phyloP scores from a whole-genome alignment of 2,113 vertebrate genomes.

The Platysteira castanea region DNA sequence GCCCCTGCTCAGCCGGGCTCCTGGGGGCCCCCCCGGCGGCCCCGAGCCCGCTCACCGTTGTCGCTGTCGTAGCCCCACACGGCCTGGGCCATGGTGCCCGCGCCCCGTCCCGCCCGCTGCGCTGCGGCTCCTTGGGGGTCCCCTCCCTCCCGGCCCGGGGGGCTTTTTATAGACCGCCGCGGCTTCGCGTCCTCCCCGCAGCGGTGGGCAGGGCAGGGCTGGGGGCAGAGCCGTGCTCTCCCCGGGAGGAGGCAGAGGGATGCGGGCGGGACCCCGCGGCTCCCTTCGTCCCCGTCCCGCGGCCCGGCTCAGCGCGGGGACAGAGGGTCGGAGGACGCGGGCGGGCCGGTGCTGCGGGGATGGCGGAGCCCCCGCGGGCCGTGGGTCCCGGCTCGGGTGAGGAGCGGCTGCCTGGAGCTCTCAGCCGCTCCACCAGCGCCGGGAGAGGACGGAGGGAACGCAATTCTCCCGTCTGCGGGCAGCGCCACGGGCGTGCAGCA shows the following conservation, averaged over 20 bases:
- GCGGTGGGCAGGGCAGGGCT: background rate
- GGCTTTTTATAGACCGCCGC: conserved; percentile 58
- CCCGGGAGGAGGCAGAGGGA: background rate
- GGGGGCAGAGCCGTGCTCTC: background rate
- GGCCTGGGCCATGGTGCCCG: conserved; percentile 37
- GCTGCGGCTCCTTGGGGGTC: fast-evolving
- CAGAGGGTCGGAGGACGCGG: background rate
- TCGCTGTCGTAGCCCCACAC: conserved; percentile 76
- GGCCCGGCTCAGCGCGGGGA: background rate
- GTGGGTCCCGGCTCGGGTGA: fast-evolving
- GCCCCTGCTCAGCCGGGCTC: background rate
- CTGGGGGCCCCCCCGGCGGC: fast-evolving
- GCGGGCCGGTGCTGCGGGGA: background rate
- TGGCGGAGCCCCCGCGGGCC: background rate
- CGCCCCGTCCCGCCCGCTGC: background rate
- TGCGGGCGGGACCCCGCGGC: fast-evolving
- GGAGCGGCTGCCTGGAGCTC: background rate
- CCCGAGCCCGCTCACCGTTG: conserved; percentile 69
- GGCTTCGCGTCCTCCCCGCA: background rate
- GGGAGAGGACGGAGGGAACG: background rate
- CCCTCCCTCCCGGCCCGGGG: too few species aligned
- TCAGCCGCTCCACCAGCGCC: fast-evolving
- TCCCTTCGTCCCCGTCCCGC: fast-evolving
- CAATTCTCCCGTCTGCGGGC: fast-evolving
- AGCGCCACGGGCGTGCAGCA: fast-evolving